A percentile compares a stretch with the other conserved stretches of the same genome.
Conservation (phyloP, 64 coral and sea anemone species). For the Montipora sp. region DNA sequence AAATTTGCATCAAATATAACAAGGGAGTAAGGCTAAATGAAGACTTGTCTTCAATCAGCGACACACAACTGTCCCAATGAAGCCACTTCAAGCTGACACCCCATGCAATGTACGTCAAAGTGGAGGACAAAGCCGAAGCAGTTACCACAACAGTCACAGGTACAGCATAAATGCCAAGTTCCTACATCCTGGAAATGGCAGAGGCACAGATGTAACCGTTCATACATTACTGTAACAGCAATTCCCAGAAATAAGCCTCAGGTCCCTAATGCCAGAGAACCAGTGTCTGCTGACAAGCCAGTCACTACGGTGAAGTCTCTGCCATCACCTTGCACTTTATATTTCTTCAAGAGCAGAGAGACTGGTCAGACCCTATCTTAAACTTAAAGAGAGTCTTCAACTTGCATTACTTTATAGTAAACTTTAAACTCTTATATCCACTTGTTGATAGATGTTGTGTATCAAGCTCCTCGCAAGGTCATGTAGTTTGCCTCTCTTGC, state of each 20-base stretch:
- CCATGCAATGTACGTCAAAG: constrained; percentile 21
- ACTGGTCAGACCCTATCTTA: not conserved
- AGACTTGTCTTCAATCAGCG: constrained; percentile 6
- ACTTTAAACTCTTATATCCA: too few species aligned
- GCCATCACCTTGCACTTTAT: not conserved
- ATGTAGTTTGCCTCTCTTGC: too few species aligned
- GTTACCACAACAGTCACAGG: constrained; percentile 9
- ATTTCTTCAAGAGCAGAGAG: not conserved
- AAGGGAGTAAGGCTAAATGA: not conserved
- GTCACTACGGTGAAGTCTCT: not conserved
- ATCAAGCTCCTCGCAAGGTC: too few species aligned
- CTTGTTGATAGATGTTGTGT: too few species aligned
- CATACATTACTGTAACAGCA: constrained; percentile 42
- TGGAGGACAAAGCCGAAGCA: not conserved
- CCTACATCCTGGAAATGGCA: constrained; percentile 50
- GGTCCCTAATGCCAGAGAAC: not conserved
- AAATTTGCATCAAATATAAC: not conserved
- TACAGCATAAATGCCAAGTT: constrained; percentile 42
- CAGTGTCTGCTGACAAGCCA: too few species aligned
- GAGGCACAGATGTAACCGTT: constrained; percentile 19
- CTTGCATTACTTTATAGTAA: too few species aligned
- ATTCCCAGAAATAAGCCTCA: not conserved
- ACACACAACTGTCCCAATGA: not conserved
- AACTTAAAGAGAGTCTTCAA: not conserved
- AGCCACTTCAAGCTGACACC: constrained; percentile 14